Evolutionary conservation across 2,888 invertebrate species (phyloP).

Genomic region (Ligdia adustata): DNA sequence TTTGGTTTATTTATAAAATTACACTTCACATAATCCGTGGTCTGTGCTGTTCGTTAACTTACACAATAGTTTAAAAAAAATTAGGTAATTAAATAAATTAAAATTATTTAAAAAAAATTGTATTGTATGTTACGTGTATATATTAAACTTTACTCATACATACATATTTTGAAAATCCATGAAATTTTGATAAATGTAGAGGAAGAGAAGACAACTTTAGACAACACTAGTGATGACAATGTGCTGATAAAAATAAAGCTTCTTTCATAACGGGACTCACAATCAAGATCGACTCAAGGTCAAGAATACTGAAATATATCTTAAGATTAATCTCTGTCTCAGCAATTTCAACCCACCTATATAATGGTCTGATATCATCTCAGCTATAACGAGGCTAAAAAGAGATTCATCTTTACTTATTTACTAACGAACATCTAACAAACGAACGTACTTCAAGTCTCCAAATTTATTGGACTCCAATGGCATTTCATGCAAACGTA

Average conservation of each 20-base stretch:
- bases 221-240: slow-evolving; percentile 19
- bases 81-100: too few species aligned
- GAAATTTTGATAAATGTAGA: too few species aligned
- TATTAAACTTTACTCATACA: too few species aligned
- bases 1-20: too few species aligned
- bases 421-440: too few species aligned
- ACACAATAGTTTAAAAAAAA: too few species aligned
- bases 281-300: slow-evolving; percentile 45
- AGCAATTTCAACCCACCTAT: slow-evolving; percentile 1
- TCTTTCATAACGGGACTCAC: slow-evolving; percentile 38
- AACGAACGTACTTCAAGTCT: background rate
- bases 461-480: slow-evolving; percentile 9
- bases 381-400: background rate
- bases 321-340: slow-evolving; percentile 31
- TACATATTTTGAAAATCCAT: too few species aligned
- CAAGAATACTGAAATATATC: slow-evolving; percentile 38
- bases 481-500: slow-evolving; percentile 13
- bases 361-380: background rate
- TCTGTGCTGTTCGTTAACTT: too few species aligned
- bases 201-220: background rate
- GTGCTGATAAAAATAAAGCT: slow-evolving; percentile 32
- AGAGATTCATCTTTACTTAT: background rate
- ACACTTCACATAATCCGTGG: too few species aligned
- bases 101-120: too few species aligned
- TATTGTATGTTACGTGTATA: too few species aligned